A percentile compares a stretch with the other conserved stretches of the same genome.
phyloP scores from a whole-genome alignment of 2,113 vertebrate genomes.

The Saccopteryx leptura region DNA sequence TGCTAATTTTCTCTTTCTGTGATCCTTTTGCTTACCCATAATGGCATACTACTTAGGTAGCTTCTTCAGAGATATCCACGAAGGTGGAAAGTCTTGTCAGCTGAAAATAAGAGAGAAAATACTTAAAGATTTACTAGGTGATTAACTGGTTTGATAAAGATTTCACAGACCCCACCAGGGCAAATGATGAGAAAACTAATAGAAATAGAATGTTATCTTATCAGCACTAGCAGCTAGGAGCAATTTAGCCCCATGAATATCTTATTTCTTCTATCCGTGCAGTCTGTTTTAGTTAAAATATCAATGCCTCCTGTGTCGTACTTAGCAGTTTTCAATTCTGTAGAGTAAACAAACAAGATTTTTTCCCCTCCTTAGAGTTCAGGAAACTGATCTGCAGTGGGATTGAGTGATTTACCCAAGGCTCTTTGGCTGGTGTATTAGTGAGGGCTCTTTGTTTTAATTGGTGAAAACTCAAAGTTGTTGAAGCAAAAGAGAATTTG shows the following conservation, averaged over 20 bases:
- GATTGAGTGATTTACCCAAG: conserved; percentile 7
- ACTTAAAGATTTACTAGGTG: conserved; percentile 53
- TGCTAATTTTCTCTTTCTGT: conserved; percentile 43
- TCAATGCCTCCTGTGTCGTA: conserved; percentile 53
- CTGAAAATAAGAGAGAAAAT: conserved; percentile 63
- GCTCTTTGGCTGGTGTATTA: conserved; percentile 7
- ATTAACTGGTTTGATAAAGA: conserved; percentile 74
- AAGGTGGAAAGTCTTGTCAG: conserved; percentile 33
- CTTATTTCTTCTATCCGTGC: conserved; percentile 52
- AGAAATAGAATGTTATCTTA: conserved; percentile 53
- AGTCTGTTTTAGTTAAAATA: conserved; percentile 70
- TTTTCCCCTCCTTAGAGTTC: not conserved
- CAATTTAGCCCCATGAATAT: conserved; percentile 52
- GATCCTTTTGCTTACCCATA: conserved; percentile 38
- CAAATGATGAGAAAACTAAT: conserved; percentile 66
- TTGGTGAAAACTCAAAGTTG: conserved; percentile 31
- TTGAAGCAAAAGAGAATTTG: conserved; percentile 20
- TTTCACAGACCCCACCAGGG: conserved; percentile 46
- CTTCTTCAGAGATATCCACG: conserved; percentile 26
- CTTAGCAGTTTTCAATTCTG: conserved; percentile 66
- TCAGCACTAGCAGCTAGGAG: conserved; percentile 42
- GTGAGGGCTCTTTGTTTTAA: conserved; percentile 19
- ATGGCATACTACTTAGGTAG: not conserved
- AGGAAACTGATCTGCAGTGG: conserved; percentile 33
- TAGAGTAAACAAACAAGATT: conserved; percentile 51